A percentile compares a stretch with the other conserved stretches of the same genome.
Evolutionary conservation across 2,888 invertebrate genomes (phyloP).

Genomic region (Caenorhabditis virilis): DNA sequence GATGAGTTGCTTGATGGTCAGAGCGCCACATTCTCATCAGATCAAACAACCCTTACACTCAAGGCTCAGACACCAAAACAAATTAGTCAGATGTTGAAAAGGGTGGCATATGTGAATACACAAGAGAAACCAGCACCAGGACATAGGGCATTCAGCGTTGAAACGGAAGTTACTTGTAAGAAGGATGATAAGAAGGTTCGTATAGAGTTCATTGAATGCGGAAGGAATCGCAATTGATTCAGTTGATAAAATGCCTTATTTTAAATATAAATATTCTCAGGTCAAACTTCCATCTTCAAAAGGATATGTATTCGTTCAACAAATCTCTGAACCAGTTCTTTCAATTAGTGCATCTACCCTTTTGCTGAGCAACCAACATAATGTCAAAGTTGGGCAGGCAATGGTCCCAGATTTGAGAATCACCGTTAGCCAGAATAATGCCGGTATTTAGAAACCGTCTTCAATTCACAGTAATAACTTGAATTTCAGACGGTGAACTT

Average conservation of each 20-base stretch:
- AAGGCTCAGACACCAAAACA: conserved; percentile 68
- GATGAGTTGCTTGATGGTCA: conserved; percentile 81
- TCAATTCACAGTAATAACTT: neutral
- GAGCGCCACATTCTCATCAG: conserved; percentile 70
- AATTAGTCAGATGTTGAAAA: conserved; percentile 68
- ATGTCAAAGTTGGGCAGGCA: conserved; percentile 83
- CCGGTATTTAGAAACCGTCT: too few species aligned
- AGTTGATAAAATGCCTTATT: neutral
- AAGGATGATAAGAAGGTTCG: conserved; percentile 43
- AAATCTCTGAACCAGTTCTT: conserved; percentile 80
- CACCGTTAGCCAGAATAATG: conserved; percentile 66
- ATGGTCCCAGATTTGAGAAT: conserved; percentile 87
- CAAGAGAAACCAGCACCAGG: conserved; percentile 93
- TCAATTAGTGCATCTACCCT: conserved; percentile 76
- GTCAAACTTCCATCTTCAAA: conserved; percentile 77
- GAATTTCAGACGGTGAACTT: conserved; percentile 14
- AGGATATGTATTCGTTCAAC: conserved; percentile 85
- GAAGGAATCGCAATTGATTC: too few species aligned
- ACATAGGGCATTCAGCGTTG: conserved; percentile 82
- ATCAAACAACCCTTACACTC: conserved; percentile 70
- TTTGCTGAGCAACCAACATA: conserved; percentile 83
- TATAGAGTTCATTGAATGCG: too few species aligned
- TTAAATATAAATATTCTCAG: conserved; percentile 7
- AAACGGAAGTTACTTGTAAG: conserved; percentile 79
- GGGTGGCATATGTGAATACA: conserved; percentile 86